These are phyloP conservation scores for Clangula hyemalis DNA, from an alignment of 2,797 vertebrate species.

Conservation along the genomic window DNA sequence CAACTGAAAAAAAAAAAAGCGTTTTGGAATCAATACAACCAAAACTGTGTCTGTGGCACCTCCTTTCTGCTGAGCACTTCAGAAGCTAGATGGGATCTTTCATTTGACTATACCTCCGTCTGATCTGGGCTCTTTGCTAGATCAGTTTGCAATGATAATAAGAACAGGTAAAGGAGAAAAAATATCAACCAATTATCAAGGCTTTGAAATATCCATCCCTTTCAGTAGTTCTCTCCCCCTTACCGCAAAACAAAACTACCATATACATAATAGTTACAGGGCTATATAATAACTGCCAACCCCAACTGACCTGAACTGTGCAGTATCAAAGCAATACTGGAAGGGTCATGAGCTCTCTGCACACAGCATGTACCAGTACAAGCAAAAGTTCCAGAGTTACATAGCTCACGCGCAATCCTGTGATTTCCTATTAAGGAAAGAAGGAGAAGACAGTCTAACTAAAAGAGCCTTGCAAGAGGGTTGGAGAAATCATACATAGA, in stretches of 20 bases:
- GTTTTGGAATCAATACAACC: neutral
- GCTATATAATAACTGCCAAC: neutral
- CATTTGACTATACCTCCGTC: neutral
- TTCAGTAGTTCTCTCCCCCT: neutral
- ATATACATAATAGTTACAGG: neutral
- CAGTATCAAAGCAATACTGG: neutral
- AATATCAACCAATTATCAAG: neutral
- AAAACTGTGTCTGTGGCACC: neutral
- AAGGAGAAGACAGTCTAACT: neutral
- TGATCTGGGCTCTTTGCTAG: neutral
- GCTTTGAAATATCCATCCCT: neutral
- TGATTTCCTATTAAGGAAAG: neutral
- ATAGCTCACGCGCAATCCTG: neutral
- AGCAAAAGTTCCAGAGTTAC: neutral
- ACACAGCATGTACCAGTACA: neutral
- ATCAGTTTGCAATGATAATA: neutral
- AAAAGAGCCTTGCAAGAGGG: neutral
- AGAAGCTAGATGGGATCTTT: neutral
- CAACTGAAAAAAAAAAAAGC: neutral
- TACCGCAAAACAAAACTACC: neutral
- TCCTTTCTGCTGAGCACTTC: neutral
- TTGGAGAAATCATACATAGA: neutral
- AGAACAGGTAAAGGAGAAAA: neutral
- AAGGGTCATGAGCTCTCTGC: neutral
- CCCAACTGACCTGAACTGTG: neutral